These are phyloP conservation scores for Anguilla marmorata DNA, from an alignment of 2,797 vertebrate species.

Conservation along the genomic window DNA sequence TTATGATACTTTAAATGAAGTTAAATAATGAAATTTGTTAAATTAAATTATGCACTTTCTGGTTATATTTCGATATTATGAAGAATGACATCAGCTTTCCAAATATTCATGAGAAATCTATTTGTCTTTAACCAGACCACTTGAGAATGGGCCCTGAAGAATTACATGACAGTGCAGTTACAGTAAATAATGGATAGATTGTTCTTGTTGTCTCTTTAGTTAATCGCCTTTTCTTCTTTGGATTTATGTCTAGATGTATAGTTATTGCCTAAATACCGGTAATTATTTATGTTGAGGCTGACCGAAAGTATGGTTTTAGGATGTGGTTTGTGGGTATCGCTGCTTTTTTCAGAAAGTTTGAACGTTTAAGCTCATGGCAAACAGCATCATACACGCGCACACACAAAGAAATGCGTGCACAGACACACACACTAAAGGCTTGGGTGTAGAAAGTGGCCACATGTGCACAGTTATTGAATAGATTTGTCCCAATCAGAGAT, in stretches of 20 bases:
- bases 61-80: background rate
- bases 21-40: background rate
- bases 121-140: background rate
- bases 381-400: background rate
- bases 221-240: background rate
- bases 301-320: constrained; percentile 1
- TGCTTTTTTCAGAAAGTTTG: background rate
- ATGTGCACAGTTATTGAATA: constrained; percentile 26
- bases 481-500: constrained; percentile 31
- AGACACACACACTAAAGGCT: background rate
- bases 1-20: background rate
- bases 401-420: background rate
- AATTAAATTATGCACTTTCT: background rate
- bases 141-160: background rate
- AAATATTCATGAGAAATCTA: background rate
- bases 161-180: background rate
- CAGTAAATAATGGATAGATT: background rate
- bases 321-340: background rate
- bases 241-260: background rate
- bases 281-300: constrained; percentile 1
- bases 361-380: background rate
- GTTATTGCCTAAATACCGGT: background rate
- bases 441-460: background rate
- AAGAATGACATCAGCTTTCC: background rate
- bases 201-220: background rate